Conservation (phyloP, 1,140 invertebrate species). For the Marisa cornuarietis region DNA sequence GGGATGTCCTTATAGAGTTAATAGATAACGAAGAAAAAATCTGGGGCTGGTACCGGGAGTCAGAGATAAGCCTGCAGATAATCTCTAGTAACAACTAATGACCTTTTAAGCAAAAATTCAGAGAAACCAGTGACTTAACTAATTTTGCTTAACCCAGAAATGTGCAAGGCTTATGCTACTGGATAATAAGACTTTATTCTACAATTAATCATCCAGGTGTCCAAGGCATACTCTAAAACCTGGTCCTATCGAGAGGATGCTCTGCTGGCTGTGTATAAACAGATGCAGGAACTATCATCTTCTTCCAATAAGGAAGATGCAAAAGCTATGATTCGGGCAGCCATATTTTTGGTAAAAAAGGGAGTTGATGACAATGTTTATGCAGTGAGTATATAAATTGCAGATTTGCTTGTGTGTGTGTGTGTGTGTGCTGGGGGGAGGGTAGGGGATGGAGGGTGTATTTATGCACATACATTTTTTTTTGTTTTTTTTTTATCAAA, state of each 20-base stretch:
- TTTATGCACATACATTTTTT: too few species aligned
- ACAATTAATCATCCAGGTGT: slow-evolving; percentile 73
- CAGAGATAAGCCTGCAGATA: too few species aligned
- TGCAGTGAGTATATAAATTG: slow-evolving; percentile 58
- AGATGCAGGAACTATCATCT: slow-evolving; percentile 68
- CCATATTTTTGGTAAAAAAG: slow-evolving; percentile 58
- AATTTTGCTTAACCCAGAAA: too few species aligned
- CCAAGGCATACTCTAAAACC: slow-evolving; percentile 93
- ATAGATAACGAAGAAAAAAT: too few species aligned
- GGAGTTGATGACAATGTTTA: slow-evolving; percentile 64
- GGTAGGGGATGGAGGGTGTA: too few species aligned
- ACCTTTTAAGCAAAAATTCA: too few species aligned
- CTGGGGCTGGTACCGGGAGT: too few species aligned
- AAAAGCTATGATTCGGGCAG: slow-evolving; percentile 54
- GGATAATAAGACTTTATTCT: too few species aligned
- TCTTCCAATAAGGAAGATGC: slow-evolving; percentile 60
- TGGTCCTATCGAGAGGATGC: slow-evolving; percentile 93
- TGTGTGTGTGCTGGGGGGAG: neutral
- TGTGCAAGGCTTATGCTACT: too few species aligned
- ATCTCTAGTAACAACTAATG: too few species aligned
- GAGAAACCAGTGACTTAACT: too few species aligned
- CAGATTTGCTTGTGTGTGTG: neutral
- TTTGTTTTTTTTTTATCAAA: too few species aligned
- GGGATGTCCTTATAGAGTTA: neutral
- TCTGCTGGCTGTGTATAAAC: slow-evolving; percentile 78